phyloP scores from a whole-genome alignment of 2,113 vertebrate species.

The Pristiophorus japonicus region DNA sequence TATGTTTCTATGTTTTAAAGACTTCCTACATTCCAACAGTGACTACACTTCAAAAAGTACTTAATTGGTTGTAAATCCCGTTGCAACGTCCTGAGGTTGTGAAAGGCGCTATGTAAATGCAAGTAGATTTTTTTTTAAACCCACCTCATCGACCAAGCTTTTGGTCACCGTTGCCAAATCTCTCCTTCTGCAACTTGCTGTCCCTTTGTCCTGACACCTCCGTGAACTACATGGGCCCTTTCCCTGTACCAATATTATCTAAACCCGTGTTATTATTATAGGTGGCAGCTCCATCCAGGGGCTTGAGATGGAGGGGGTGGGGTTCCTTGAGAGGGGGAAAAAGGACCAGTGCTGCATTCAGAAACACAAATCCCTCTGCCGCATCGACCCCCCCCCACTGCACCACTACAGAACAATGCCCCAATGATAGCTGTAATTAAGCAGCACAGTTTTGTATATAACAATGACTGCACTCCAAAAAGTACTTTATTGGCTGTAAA shows the following conservation, averaged over 20 bases:
- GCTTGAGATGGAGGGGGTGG: too few relatives aligned
- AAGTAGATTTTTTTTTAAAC: background rate
- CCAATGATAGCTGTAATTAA: background rate
- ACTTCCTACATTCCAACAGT: background rate
- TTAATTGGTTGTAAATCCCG: too few relatives aligned
- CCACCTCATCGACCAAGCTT: background rate
- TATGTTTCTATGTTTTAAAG: too few relatives aligned
- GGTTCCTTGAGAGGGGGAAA: background rate
- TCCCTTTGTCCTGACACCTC: background rate
- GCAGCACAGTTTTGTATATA: background rate
- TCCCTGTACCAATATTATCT: background rate
- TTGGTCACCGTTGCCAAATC: background rate
- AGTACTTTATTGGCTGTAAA: too few relatives aligned
- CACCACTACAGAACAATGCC: background rate
- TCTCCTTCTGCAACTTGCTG: background rate
- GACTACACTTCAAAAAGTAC: too few relatives aligned
- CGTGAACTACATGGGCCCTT: background rate
- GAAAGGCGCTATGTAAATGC: too few relatives aligned
- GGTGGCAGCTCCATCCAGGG: background rate
- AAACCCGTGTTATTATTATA: background rate
- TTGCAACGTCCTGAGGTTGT: too few relatives aligned
- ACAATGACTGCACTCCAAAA: too few relatives aligned
- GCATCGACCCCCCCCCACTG: background rate
- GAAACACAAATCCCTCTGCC: background rate
- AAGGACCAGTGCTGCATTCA: background rate